These are phyloP conservation scores for Drosophila asahinai DNA, from an alignment of 1,140 invertebrate genomes.

Conservation along the genomic window DNA sequence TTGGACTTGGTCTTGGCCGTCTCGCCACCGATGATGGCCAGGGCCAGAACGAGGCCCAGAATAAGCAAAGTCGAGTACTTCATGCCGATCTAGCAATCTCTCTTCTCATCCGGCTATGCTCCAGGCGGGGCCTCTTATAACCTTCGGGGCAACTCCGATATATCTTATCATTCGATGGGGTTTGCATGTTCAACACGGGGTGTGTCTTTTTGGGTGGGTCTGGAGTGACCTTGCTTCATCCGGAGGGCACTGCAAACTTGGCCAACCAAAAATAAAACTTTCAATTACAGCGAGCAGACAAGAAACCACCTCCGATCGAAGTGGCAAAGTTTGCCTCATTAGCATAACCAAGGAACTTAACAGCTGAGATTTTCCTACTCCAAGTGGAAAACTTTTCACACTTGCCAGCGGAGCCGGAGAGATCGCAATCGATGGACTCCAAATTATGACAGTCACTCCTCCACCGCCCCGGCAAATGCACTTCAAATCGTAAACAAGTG, in stretches of 20 bases:
- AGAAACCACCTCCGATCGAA: conserved; percentile 32
- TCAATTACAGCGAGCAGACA: conserved; percentile 56
- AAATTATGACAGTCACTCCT: conserved; percentile 68
- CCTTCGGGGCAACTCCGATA: conserved; percentile 29
- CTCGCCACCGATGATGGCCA: conserved; percentile 11
- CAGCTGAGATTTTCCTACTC: conserved; percentile 66
- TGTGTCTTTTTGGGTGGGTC: conserved; percentile 48
- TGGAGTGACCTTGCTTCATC: conserved; percentile 34
- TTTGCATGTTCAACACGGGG: conserved; percentile 67
- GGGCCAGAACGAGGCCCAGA: conserved; percentile 45
- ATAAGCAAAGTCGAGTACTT: conserved; percentile 57
- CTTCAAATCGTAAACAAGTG: conserved; percentile 81
- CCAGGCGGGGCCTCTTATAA: conserved; percentile 54
- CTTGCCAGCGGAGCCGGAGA: conserved; percentile 4
- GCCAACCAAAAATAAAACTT: conserved; percentile 43
- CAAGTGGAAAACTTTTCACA: conserved; percentile 75
- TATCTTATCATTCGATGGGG: conserved; percentile 60
- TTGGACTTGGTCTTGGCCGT: conserved; percentile 57
- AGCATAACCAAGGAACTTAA: conserved; percentile 66
- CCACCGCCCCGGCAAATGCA: conserved; percentile 43
- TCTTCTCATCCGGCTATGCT: conserved; percentile 10
- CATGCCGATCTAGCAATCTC: conserved; percentile 38
- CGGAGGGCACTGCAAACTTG: conserved; percentile 11
- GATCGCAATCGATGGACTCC: conserved; percentile 58
- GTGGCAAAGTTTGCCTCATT: conserved; percentile 72